Evolutionary conservation across 2,797 vertebrate genomes (phyloP).

Genomic region (Hipposideros larvatus): DNA sequence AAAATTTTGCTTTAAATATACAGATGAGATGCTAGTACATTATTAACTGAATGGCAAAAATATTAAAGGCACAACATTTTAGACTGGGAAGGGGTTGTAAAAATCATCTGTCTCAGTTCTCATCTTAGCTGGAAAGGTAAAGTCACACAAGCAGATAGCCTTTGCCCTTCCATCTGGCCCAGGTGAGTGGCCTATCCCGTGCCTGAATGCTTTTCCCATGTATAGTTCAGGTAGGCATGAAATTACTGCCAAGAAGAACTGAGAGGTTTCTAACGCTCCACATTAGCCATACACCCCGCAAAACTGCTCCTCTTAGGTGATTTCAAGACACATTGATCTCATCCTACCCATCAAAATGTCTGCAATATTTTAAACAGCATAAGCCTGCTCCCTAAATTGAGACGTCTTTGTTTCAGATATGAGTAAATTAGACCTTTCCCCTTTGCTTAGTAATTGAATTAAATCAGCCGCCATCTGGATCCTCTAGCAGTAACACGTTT

Average conservation of each 20-base stretch:
- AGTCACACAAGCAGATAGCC: background rate
- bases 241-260: background rate
- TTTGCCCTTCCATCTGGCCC: background rate
- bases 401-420: conserved; percentile 64
- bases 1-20: background rate
- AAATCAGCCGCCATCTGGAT: conserved; percentile 75
- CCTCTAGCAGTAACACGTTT: conserved; percentile 59
- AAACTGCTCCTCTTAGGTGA: background rate
- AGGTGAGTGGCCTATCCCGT: background rate
- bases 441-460: conserved; percentile 70
- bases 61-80: background rate
- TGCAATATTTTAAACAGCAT: conserved; percentile 35
- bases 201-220: too few species aligned
- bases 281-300: background rate
- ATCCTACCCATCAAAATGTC: background rate
- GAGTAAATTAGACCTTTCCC: conserved; percentile 46
- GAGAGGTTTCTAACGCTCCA: background rate
- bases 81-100: background rate
- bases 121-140: background rate
- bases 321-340: conserved; percentile 25
- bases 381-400: conserved; percentile 56
- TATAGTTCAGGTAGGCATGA: background rate
- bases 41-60: background rate
- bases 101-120: background rate
- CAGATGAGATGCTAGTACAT: background rate